Conservation (phyloP, 2,113 vertebrate genomes). For the Poecile atricapillus region DNA sequence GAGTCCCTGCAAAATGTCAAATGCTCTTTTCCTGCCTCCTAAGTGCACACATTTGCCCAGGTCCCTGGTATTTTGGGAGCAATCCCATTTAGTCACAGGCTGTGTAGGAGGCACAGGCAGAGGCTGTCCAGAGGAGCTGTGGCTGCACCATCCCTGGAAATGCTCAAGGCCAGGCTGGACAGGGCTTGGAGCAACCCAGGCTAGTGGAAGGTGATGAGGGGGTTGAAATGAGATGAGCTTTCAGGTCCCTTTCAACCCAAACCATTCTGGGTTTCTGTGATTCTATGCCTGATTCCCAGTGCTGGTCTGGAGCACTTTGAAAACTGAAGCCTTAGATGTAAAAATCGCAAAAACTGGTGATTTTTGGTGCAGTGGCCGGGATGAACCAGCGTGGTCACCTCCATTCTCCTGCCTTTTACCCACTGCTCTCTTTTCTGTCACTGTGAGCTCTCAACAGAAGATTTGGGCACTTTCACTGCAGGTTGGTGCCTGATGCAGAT, state of each 20-base stretch:
- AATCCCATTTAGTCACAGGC: neutral
- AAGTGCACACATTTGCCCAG: neutral
- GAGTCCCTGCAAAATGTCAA: neutral
- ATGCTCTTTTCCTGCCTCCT: neutral
- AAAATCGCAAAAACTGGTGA: rapidly evolving
- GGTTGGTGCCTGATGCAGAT: neutral
- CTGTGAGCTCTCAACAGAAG: neutral
- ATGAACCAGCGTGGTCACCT: neutral
- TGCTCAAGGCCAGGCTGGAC: neutral
- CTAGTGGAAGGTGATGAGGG: neutral
- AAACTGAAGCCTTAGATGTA: rapidly evolving
- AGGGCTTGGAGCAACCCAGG: neutral
- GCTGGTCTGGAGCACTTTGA: neutral
- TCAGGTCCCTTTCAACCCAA: neutral
- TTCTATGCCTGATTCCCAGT: neutral
- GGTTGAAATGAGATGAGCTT: neutral
- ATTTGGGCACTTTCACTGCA: neutral
- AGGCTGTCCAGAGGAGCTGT: neutral
- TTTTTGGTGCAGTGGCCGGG: rapidly evolving
- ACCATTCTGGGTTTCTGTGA: neutral
- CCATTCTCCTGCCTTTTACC: neutral
- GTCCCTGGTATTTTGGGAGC: neutral
- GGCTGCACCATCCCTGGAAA: neutral
- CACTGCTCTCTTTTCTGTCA: neutral
- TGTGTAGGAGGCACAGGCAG: neutral